phyloP scores from a whole-genome alignment of 2,113 vertebrate species.

The Syngnathus scovelli region DNA sequence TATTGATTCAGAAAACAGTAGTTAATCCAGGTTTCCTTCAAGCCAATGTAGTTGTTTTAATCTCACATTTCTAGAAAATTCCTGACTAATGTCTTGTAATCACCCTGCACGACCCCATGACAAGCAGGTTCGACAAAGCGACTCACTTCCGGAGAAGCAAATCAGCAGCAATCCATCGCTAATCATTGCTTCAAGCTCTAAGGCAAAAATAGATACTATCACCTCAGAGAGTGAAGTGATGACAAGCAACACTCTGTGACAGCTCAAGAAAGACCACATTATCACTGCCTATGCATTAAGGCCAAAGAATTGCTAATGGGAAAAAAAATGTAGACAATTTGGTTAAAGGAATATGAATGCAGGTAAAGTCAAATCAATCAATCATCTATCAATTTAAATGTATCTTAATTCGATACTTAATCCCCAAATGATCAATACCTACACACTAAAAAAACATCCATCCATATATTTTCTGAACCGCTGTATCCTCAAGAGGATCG shows the following conservation, averaged over 20 bases:
- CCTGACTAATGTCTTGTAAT: conserved; percentile 38
- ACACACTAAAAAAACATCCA: no score
- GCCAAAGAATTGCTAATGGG: background rate
- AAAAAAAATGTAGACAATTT: background rate
- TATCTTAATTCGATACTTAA: no score
- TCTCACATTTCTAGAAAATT: background rate
- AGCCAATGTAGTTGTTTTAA: conserved; percentile 3
- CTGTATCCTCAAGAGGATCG: no score
- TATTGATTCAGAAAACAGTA: conserved; percentile 12
- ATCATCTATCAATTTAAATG: no score
- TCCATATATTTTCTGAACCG: no score
- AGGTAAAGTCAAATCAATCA: background rate
- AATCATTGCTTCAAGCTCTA: conserved; percentile 21
- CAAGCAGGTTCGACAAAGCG: conserved; percentile 20
- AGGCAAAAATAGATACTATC: conserved; percentile 23
- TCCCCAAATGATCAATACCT: background rate
- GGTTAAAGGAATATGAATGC: background rate
- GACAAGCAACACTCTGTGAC: background rate
- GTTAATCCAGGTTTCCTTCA: conserved; percentile 10
- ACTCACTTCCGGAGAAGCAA: conserved; percentile 18
- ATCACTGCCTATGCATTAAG: background rate
- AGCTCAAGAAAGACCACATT: background rate
- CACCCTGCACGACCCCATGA: conserved; percentile 26
- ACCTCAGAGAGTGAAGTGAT: conserved; percentile 24
- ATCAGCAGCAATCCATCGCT: conserved; percentile 9